Conservation (phyloP, 2,797 vertebrate genomes). For the Cossypha dichroa region DNA sequence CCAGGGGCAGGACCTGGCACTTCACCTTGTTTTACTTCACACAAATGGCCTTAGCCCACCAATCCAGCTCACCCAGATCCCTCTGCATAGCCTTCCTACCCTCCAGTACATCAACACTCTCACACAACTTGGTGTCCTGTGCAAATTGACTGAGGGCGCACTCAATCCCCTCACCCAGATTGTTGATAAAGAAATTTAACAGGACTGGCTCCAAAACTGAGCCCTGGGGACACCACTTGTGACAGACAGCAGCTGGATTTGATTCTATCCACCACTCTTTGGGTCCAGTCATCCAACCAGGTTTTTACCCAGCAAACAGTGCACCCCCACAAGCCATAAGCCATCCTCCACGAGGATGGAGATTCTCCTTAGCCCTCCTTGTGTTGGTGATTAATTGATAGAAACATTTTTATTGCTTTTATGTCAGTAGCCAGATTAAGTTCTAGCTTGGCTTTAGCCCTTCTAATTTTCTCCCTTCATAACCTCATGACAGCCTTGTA, state of each 20-base stretch:
- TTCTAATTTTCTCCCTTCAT: neutral
- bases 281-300: neutral
- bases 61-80: fast-evolving
- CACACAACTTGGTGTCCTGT: neutral
- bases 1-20: neutral
- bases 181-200: neutral
- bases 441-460: neutral
- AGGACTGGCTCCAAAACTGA: neutral
- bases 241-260: neutral
- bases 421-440: neutral
- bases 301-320: neutral
- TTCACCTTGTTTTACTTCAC: neutral
- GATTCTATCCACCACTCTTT: neutral
- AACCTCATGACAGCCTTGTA: neutral
- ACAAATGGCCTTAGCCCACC: fast-evolving
- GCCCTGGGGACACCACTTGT: neutral
- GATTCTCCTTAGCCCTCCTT: neutral
- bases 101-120: neutral
- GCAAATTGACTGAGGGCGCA: neutral
- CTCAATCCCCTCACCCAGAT: neutral
- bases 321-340: fast-evolving
- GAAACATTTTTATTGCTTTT: neutral
- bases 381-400: neutral
- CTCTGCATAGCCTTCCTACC: neutral
- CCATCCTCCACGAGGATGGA: fast-evolving